Base-by-base conservation (phyloP, 2,888 invertebrate species). In the Limnephilus lunatus region DNA sequence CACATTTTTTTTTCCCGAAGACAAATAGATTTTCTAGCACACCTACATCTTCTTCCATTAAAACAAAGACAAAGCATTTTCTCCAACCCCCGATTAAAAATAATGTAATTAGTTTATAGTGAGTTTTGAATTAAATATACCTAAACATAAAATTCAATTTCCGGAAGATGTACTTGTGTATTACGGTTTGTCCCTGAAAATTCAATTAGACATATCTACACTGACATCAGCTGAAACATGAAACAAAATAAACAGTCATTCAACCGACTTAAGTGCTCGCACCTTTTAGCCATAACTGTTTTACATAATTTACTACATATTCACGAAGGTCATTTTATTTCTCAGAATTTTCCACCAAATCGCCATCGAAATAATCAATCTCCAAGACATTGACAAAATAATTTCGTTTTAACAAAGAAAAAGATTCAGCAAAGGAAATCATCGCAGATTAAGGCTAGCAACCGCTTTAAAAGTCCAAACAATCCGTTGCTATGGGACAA, bases 381-480 rank as follows among this genome's bases (percentile, higher is more conserved):
- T 48, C 81, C n/a, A 7, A 39, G n/a, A 89, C 89, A 89, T 89
- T 89, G 81, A 81, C 90, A 82, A 81, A 90, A 82, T 90, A 82
- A 90, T 44, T 81, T 39, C 30, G 35, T 68, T 68, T 53, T 31
- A 48, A 53, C 31, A 53, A 53, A 31, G 32, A 32, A 80, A 80
- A 53, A 68, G 68, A 31, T 53, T 68, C 25, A 68, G 68, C 30
- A 25, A 88, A 48, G n/a, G 48, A 32, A 35, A 53, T n/a, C 88
- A 30, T 25, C 19, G 32, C 25, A 32, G 80, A 48, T 19, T 15
- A 30, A 32, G 85, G 14, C 90, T 85, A 85, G 39, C 90, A 68
- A 90, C 90, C 85, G 68, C 35, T n/a, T n/a, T 7, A 81, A 32
- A 86, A 87, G 48, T 31, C 81, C 86, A 91, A 91, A 91, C 91